Evolutionary conservation across 2,113 vertebrate species (phyloP).

Genomic region (Microtus oregoni): DNA sequence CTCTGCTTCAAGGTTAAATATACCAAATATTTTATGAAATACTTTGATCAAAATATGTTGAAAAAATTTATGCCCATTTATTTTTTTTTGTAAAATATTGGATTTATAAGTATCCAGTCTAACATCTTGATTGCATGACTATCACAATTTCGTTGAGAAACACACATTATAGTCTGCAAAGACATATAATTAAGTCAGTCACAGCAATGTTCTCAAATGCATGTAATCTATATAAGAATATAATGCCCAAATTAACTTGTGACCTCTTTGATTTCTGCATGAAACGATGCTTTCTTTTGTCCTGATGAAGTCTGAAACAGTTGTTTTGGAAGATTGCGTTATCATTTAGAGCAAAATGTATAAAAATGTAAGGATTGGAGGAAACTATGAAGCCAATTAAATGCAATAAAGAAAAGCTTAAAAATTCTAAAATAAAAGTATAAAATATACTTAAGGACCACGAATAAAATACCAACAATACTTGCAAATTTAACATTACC

Average conservation of each 20-base stretch:
- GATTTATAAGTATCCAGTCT: conserved; percentile 19
- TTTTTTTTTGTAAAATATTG: conserved; percentile 20
- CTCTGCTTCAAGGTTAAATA: conserved; percentile 45
- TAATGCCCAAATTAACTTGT: conserved; percentile 30
- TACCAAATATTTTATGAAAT: conserved; percentile 57
- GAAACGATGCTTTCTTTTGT: conserved; percentile 19
- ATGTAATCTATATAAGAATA: conserved; percentile 33
- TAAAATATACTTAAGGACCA: conserved; percentile 4
- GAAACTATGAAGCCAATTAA: conserved; percentile 44
- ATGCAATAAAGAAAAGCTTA: background rate
- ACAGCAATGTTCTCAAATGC: conserved; percentile 37
- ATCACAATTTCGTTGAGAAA: background rate
- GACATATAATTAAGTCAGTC: conserved; percentile 40
- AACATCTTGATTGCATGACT: background rate
- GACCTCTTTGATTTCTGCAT: conserved; percentile 17
- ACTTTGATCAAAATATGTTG: background rate
- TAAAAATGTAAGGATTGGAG: background rate
- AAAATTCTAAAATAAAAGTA: conserved; percentile 22
- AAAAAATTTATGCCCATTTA: background rate
- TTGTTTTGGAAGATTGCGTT: background rate
- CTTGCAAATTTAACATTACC: background rate
- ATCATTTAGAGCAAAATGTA: conserved; percentile 18
- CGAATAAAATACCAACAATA: conserved; percentile 28
- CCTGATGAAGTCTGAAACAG: background rate
- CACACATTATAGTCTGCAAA: conserved; percentile 17